Percentiles rank a stretch among this genome's conserved stretches.
These are phyloP conservation scores for Actinopyga echinites DNA, from an alignment of 53 echinoderm and acorn worm genomes.

Conservation along the genomic window DNA sequence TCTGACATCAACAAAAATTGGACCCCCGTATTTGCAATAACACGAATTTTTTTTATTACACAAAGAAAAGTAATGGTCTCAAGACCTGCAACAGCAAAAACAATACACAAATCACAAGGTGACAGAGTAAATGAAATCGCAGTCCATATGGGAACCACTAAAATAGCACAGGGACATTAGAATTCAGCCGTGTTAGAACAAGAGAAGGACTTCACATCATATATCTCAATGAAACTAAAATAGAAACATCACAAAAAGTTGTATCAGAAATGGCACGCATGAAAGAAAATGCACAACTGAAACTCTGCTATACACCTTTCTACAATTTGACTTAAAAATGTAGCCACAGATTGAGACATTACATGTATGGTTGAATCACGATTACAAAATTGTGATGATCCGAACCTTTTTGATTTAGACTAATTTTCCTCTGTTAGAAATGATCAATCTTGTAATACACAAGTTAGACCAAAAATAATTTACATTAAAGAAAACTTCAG, in stretches of 20 bases:
- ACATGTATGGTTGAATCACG: constrained; percentile 32
- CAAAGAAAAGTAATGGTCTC: background rate
- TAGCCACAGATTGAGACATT: constrained; percentile 1
- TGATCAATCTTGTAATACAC: background rate
- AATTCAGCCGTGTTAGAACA: too few species aligned
- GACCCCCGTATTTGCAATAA: constrained; percentile 42
- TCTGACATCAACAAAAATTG: background rate
- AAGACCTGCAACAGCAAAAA: constrained; percentile 52
- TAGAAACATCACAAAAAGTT: background rate
- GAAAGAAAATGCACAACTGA: too few species aligned
- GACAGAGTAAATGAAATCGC: constrained; percentile 47
- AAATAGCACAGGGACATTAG: too few species aligned
- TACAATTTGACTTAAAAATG: background rate
- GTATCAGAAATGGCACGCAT: background rate
- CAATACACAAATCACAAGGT: constrained; percentile 64
- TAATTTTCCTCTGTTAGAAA: background rate
- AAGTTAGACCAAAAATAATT: constrained; percentile 19
- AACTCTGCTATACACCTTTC: too few species aligned
- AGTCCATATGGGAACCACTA: constrained; percentile 42
- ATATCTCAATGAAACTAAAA: background rate
- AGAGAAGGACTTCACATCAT: too few species aligned
- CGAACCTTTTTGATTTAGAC: background rate
- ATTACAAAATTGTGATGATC: constrained; percentile 4
- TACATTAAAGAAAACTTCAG: background rate
- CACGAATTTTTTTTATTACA: constrained; percentile 5